phyloP scores from a whole-genome alignment of 1,140 invertebrate genomes.

The Drosophila mayri region DNA sequence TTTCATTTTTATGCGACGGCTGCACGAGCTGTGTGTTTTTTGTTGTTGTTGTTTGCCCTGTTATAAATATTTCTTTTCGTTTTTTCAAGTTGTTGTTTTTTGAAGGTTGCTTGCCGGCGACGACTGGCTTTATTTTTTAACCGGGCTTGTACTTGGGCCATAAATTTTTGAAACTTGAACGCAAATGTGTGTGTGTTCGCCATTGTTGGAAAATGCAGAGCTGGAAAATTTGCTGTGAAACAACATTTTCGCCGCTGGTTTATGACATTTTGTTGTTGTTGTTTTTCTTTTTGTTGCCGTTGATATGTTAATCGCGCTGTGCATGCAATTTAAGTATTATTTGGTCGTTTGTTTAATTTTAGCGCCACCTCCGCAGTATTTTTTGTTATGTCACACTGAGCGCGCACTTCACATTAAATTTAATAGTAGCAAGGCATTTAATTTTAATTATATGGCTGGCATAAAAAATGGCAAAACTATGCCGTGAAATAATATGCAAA shows the following conservation, averaged over 20 bases:
- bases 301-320: slow-evolving; percentile 76
- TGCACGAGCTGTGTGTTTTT: slow-evolving; percentile 51
- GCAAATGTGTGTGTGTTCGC: slow-evolving; percentile 46
- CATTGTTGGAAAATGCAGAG: slow-evolving; percentile 58
- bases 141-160: slow-evolving; percentile 68
- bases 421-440: slow-evolving; percentile 35
- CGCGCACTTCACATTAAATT: slow-evolving; percentile 27
- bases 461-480: slow-evolving; percentile 50
- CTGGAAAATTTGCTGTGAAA: slow-evolving; percentile 69
- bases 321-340: slow-evolving; percentile 77
- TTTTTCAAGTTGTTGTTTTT: slow-evolving; percentile 30
- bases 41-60: slow-evolving; percentile 2
- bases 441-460: slow-evolving; percentile 60
- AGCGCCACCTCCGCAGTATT: slow-evolving; percentile 33
- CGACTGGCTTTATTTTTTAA: slow-evolving; percentile 49
- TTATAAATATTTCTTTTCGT: slow-evolving; percentile 17
- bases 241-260: slow-evolving; percentile 48
- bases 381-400: slow-evolving; percentile 26
- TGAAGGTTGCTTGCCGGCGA: slow-evolving; percentile 27
- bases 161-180: slow-evolving; percentile 76
- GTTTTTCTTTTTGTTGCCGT: slow-evolving; percentile 34
- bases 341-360: slow-evolving; percentile 63
- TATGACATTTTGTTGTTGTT: slow-evolving; percentile 35
- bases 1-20: slow-evolving; percentile 72
- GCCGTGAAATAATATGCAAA: slow-evolving; percentile 54